Evolutionary conservation across 1,140 invertebrate species (phyloP).

Genomic region (Bombus sylvicola): DNA sequence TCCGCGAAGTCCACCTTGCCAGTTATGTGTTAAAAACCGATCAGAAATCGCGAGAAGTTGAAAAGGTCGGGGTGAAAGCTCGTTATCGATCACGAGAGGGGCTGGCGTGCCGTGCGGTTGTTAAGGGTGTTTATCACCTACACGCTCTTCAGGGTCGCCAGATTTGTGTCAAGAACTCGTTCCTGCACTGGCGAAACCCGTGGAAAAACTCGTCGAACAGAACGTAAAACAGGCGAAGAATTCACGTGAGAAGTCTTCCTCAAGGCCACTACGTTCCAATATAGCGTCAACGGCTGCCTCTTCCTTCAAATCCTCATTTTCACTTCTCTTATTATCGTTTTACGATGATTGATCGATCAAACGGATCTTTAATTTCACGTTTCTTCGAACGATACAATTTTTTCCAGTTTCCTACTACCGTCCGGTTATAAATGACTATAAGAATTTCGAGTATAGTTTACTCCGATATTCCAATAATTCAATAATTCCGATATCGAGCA

Average conservation of each 20-base stretch:
- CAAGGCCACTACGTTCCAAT: not conserved
- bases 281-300: not conserved
- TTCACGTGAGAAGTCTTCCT: conserved; percentile 27
- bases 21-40: not conserved
- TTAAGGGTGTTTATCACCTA: conserved; percentile 78
- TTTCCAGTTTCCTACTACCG: no score
- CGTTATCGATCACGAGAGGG: conserved; percentile 64
- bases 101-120: conserved; percentile 74
- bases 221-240: conserved; percentile 1
- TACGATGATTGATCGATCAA: not conserved
- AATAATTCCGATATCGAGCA: no score
- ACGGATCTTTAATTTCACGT: not conserved
- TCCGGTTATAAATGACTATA: no score
- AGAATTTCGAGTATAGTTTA: no score
- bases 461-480: no score
- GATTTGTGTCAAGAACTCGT: conserved; percentile 80
- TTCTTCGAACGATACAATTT: not conserved
- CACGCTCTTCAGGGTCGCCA: conserved; percentile 74
- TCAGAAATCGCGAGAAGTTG: not conserved
- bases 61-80: conserved; percentile 54
- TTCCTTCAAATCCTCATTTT: not conserved
- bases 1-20: rapidly evolving
- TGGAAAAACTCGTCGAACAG: conserved; percentile 48
- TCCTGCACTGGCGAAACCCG: conserved; percentile 19
- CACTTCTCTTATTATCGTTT: not conserved